Conservation (phyloP, 1,140 invertebrate genomes). For the Trypoxylus dichotomus region DNA sequence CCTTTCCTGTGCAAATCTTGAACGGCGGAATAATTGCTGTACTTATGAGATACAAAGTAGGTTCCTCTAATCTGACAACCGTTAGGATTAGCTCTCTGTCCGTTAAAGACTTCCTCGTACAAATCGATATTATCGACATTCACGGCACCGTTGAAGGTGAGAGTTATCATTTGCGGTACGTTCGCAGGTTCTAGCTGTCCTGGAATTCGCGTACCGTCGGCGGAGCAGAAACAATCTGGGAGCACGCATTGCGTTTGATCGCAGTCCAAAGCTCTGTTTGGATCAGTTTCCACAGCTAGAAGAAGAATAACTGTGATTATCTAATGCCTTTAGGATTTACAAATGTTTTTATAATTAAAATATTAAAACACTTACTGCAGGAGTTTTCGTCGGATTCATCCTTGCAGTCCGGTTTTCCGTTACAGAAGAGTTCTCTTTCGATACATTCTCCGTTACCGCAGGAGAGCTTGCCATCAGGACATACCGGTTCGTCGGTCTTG, state of each 20-base stretch:
- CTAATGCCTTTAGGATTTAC: no score
- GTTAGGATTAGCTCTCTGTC: constrained; percentile 84
- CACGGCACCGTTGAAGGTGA: constrained; percentile 93
- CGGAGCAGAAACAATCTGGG: constrained; percentile 92
- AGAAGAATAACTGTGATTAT: no score
- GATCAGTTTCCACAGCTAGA: constrained; percentile 83
- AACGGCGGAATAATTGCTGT: constrained; percentile 92
- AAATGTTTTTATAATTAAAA: no score
- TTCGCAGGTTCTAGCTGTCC: constrained; percentile 78
- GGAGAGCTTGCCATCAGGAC: constrained; percentile 82
- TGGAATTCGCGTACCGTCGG: constrained; percentile 88
- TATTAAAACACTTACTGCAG: constrained; percentile 74
- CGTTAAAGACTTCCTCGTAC: constrained; percentile 89
- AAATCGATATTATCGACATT: constrained; percentile 92
- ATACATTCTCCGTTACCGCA: constrained; percentile 89
- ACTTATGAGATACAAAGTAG: constrained; percentile 96
- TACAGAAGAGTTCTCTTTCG: constrained; percentile 89
- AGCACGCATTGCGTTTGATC: constrained; percentile 84
- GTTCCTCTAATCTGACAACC: constrained; percentile 92
- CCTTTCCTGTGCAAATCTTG: constrained; percentile 90
- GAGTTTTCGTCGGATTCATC: constrained; percentile 95
- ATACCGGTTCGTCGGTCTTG: constrained; percentile 89
- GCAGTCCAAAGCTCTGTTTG: constrained; percentile 87
- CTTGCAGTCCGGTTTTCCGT: constrained; percentile 87
- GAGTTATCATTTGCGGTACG: constrained; percentile 92